Percentiles rank a stretch among this genome's conserved stretches.
Evolutionary conservation across 2,797 vertebrate species (phyloP).

Genomic region (Halcyon chelicuti): DNA sequence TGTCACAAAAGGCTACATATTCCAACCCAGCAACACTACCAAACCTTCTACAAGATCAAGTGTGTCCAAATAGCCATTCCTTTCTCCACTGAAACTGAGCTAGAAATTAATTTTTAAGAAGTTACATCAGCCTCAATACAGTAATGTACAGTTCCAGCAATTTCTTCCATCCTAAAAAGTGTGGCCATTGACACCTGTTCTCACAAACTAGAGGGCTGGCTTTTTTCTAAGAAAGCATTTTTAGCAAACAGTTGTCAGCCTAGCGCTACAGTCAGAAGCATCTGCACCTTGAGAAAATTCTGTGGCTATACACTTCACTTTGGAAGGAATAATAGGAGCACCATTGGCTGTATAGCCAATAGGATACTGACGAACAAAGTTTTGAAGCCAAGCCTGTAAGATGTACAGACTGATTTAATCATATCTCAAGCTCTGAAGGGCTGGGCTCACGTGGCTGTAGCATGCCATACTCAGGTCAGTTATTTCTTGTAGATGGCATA

Average conservation of each 20-base stretch:
- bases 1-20: background rate
- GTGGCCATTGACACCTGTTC: background rate
- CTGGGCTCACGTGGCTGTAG: background rate
- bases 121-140: background rate
- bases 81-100: background rate
- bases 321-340: background rate
- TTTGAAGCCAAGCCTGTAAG: background rate
- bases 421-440: background rate
- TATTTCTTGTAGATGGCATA: background rate
- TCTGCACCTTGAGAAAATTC: background rate
- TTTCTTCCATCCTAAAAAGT: background rate
- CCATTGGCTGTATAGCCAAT: accelerated
- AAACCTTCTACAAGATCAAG: background rate
- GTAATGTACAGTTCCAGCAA: background rate
- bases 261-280: background rate
- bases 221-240: background rate
- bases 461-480: background rate
- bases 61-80: background rate
- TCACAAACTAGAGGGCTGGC: background rate
- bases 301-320: background rate
- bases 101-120: background rate
- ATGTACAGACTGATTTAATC: background rate
- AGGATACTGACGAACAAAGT: background rate
- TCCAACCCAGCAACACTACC: background rate
- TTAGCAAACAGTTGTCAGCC: background rate